Evolutionary conservation across 2,888 invertebrate genomes (phyloP).

Genomic region (Cantharis lateralis): DNA sequence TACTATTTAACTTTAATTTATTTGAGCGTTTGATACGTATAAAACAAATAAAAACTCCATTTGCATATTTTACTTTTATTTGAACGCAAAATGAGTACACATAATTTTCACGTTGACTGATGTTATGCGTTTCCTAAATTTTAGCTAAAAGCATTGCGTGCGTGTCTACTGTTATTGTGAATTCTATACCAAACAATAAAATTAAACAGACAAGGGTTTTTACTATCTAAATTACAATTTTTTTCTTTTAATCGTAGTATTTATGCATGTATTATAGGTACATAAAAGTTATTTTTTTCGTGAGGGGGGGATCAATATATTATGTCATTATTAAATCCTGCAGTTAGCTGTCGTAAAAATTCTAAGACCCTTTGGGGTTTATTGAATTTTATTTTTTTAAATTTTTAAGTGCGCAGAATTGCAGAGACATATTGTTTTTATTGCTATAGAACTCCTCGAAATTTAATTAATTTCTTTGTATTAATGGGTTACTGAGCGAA

Average conservation of each 20-base stretch:
- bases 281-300: neutral
- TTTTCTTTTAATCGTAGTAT: neutral
- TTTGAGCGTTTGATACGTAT: neutral
- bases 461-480: neutral
- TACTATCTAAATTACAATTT: neutral
- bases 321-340: too few species aligned
- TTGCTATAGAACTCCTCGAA: neutral
- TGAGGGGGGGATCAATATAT: neutral
- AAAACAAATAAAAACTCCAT: neutral
- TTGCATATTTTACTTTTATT: neutral
- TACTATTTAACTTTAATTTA: neutral
- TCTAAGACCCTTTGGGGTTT: neutral
- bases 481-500: neutral
- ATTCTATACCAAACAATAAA: neutral
- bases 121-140: neutral
- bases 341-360: neutral
- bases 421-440: neutral
- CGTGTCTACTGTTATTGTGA: neutral
- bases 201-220: neutral
- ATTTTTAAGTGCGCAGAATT: neutral
- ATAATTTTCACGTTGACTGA: neutral
- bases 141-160: neutral
- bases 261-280: neutral
- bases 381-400: neutral
- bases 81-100: neutral